A percentile compares a stretch with the other conserved stretches of the same genome.
Evolutionary conservation across 2,113 vertebrate species (phyloP).

Genomic region (Lycaon pictus): DNA sequence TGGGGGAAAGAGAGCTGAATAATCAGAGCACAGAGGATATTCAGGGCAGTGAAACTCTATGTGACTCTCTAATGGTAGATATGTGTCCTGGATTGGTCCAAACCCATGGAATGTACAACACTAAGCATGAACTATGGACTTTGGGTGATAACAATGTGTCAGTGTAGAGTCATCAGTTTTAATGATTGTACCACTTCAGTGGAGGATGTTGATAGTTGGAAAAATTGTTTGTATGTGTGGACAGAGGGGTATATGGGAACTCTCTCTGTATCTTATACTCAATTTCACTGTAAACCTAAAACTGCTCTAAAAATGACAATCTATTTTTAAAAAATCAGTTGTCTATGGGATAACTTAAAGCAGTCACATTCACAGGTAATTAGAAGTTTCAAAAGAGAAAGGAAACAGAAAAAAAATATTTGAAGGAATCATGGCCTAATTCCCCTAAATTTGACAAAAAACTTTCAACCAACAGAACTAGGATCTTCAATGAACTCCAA

Average conservation of each 20-base stretch:
- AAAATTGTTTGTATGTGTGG: neutral
- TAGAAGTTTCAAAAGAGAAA: neutral
- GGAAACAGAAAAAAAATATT: neutral
- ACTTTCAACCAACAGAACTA: neutral
- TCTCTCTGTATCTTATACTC: neutral
- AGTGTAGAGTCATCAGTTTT: neutral
- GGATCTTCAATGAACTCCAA: neutral
- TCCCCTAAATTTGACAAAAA: conserved; percentile 13
- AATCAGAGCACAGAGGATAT: neutral
- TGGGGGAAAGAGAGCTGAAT: neutral
- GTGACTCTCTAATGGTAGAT: neutral
- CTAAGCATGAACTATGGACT: neutral
- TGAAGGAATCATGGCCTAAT: neutral
- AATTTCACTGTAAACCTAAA: neutral
- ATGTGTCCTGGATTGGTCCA: neutral
- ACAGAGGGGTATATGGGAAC: neutral
- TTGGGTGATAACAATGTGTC: neutral
- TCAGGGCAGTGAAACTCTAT: neutral
- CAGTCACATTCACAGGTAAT: neutral
- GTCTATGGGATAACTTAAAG: neutral
- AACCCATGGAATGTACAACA: neutral
- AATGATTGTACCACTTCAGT: neutral
- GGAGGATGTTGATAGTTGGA: neutral
- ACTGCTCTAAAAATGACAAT: neutral
- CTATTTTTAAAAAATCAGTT: neutral